phyloP scores from a whole-genome alignment of 2,113 vertebrate genomes.

The Capricornis sumatraensis region DNA sequence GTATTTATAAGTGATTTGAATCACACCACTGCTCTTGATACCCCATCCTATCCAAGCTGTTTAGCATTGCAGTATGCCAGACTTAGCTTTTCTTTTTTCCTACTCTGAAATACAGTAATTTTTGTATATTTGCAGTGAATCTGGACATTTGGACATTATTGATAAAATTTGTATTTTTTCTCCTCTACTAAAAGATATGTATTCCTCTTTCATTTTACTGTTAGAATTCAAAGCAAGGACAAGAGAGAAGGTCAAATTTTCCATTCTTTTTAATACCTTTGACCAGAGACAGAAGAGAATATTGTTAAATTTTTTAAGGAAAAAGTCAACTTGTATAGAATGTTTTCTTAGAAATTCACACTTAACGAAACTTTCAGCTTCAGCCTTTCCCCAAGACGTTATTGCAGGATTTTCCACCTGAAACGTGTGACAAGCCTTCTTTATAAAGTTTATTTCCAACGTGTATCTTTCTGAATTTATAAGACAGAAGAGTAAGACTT shows the following conservation, averaged over 20 bases:
- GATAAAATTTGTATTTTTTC: background rate
- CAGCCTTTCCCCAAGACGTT: background rate
- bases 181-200: background rate
- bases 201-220: background rate
- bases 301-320: background rate
- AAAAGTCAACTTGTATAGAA: background rate
- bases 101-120: background rate
- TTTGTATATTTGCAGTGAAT: background rate
- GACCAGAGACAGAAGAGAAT: background rate
- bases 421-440: background rate
- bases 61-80: background rate
- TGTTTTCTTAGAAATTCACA: background rate
- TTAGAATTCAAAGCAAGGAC: background rate
- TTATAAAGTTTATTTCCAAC: background rate
- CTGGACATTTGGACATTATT: background rate
- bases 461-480: background rate
- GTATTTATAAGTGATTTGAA: slow-evolving; percentile 43
- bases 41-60: background rate
- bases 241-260: background rate
- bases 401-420: background rate
- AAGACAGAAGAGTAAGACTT: background rate
- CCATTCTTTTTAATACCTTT: background rate
- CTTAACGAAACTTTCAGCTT: background rate
- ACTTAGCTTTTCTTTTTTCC: background rate
- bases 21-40: background rate